Evolutionary conservation across 2,888 invertebrate genomes (phyloP).

Genomic region (Lissonota sp.): DNA sequence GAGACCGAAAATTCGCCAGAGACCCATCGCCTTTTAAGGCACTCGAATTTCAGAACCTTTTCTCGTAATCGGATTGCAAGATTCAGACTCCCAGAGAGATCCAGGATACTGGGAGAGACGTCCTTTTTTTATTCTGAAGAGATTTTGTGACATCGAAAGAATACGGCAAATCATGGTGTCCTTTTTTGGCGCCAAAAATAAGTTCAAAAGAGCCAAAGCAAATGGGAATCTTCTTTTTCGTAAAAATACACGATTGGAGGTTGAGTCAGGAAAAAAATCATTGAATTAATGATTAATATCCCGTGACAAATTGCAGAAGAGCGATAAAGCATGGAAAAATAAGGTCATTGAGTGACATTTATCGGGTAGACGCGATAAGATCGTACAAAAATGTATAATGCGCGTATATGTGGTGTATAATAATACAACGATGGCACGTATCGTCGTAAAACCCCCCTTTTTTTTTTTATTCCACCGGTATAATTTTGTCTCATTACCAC

Average conservation of each 20-base stretch:
- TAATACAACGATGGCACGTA: neutral
- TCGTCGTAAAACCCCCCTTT: slow-evolving; percentile 20
- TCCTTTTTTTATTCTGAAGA: slow-evolving; percentile 1
- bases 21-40: slow-evolving; percentile 62
- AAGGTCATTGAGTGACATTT: slow-evolving; percentile 62
- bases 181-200: slow-evolving; percentile 24
- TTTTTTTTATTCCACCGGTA: slow-evolving; percentile 34
- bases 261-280: neutral
- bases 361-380: slow-evolving; percentile 32
- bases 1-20: slow-evolving; percentile 1
- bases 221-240: neutral
- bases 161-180: slow-evolving; percentile 36
- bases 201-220: neutral
- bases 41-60: slow-evolving; percentile 43
- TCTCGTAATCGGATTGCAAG: slow-evolving; percentile 45
- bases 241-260: slow-evolving; percentile 17
- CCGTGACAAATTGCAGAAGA: slow-evolving; percentile 29
- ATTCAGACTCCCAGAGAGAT: slow-evolving; percentile 18
- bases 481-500: slow-evolving; percentile 56
- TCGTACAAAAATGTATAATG: neutral
- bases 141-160: neutral
- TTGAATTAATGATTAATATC: neutral
- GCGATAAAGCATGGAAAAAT: slow-evolving; percentile 42
- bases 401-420: neutral
- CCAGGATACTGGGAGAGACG: neutral